Base-by-base conservation (phyloP, 1,140 invertebrate genomes). In the Drosophila navojoa region DNA sequence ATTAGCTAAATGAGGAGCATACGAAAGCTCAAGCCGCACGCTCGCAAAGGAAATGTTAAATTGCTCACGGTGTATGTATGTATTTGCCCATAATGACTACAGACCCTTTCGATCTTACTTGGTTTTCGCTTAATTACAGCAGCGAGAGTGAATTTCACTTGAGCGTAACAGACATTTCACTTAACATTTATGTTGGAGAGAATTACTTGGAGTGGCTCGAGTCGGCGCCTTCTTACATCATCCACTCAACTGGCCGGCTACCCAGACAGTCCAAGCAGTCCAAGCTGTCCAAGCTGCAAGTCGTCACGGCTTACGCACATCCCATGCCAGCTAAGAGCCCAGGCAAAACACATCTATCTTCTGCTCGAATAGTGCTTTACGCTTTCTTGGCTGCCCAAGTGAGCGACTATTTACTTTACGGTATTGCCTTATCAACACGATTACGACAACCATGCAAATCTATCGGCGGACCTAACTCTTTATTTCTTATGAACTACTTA, bases 311-410 rank as follows among this genome's bases (percentile, higher is more conserved):
- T 63, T 42, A 38, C 68, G 52, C 68, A 71, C 58, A 70, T 15
- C 22, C 55, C 47, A n/a, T 4, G 38, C 27, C 42, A 38, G 42
- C 11, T 35, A 49, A 7, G 16, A 40, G 47, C 32, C 3, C 42
- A 7, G 42, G 2, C 42, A 4, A 9, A 4, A 9, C 42, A 2
- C 15, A 50, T 52, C 19, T 13, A 16, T 61, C 68, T 69, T 22
- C 61, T 64, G 70, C 54, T 60, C 63, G 59, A 60, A 58, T 49
- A 35, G 47, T 44, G 11, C 62, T 85, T 85, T 63, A 80, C 81
- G 81, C 81, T 85, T 85, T 85, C 77, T 81, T 75, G 55, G 52
- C 59, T 71, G 62, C 54, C 50, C 70, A 75, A 85, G 62, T 74
- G 52, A 60, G 77, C 80, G 59, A 59, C 19, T 5, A 11, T 11